These are phyloP conservation scores for Euura lappo DNA, from an alignment of 1,140 invertebrate species.

Conservation along the genomic window DNA sequence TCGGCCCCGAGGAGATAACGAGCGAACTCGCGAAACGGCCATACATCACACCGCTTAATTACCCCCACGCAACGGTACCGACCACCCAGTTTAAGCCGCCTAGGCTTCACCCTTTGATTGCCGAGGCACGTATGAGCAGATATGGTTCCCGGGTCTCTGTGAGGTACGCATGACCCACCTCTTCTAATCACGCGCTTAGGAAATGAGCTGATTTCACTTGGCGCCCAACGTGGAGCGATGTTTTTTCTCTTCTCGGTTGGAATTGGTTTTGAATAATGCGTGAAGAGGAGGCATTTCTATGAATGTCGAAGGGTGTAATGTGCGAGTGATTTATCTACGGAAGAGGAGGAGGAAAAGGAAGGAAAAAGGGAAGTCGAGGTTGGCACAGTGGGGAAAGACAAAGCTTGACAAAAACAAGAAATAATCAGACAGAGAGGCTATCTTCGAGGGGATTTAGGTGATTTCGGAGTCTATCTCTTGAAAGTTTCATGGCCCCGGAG, in stretches of 20 bases:
- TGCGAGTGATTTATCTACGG: neutral
- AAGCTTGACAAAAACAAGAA: slow-evolving; percentile 12
- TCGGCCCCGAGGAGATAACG: slow-evolving; percentile 57
- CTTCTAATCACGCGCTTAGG: neutral
- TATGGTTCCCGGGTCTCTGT: slow-evolving; percentile 3
- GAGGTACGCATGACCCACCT: neutral
- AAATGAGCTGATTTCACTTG: neutral
- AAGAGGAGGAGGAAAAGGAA: neutral
- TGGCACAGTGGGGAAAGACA: neutral
- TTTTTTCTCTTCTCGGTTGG: neutral
- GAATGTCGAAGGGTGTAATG: neutral
- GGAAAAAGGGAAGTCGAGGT: neutral
- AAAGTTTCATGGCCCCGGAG: neutral
- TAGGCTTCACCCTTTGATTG: neutral
- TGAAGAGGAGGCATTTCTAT: neutral
- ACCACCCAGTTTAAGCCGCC: slow-evolving; percentile 28
- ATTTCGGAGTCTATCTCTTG: slow-evolving; percentile 7
- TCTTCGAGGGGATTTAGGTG: slow-evolving; percentile 4
- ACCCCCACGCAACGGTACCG: slow-evolving; percentile 56
- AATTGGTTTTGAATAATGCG: neutral
- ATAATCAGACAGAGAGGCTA: slow-evolving; percentile 12
- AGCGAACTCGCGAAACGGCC: slow-evolving; percentile 61
- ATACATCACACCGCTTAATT: slow-evolving; percentile 62
- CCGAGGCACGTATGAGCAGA: neutral
- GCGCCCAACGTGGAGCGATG: neutral